Evolutionary conservation across 2,888 invertebrate genomes (phyloP).

Genomic region (Dione vanillae): DNA sequence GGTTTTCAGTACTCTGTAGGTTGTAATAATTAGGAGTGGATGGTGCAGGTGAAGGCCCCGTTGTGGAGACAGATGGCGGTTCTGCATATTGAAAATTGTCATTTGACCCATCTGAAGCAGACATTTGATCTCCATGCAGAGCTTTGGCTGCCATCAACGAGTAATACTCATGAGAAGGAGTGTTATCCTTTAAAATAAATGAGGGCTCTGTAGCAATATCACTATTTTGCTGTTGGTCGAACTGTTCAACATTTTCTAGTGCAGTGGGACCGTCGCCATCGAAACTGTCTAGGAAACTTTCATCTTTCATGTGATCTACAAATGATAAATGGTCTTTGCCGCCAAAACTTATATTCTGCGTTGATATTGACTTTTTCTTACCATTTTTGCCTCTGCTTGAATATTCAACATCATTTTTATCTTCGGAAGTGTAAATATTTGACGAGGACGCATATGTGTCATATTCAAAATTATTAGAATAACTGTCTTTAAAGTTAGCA

Average conservation of each 20-base stretch:
- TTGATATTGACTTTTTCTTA: constrained; percentile 75
- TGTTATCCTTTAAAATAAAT: constrained; percentile 66
- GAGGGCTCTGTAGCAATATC: constrained; percentile 60
- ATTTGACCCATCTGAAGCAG: constrained; percentile 71
- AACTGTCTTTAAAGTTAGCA: constrained; percentile 64
- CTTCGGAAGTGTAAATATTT: constrained; percentile 61
- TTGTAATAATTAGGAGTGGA: constrained; percentile 39
- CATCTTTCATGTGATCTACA: constrained; percentile 68
- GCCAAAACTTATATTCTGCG: constrained; percentile 76
- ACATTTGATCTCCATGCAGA: constrained; percentile 61
- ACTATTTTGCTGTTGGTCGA: constrained; percentile 54
- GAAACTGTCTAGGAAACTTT: constrained; percentile 48
- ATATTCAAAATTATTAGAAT: constrained; percentile 67
- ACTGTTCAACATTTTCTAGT: constrained; percentile 59
- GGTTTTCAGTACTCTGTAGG: constrained; percentile 29
- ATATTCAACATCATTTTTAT: constrained; percentile 57
- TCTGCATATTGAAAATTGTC: constrained; percentile 71
- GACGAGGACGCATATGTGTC: constrained; percentile 72
- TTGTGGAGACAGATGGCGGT: constrained; percentile 60
- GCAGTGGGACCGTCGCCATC: constrained; percentile 59
- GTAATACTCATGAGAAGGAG: constrained; percentile 71
- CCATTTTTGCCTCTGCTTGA: constrained; percentile 58
- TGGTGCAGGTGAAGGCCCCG: constrained; percentile 50
- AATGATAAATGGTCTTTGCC: constrained; percentile 69
- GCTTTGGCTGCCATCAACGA: constrained; percentile 70